These are phyloP conservation scores for Apostichopus japonicus DNA, from an alignment of 35 echinoderm and acorn worm genomes.

Conservation along the genomic window DNA sequence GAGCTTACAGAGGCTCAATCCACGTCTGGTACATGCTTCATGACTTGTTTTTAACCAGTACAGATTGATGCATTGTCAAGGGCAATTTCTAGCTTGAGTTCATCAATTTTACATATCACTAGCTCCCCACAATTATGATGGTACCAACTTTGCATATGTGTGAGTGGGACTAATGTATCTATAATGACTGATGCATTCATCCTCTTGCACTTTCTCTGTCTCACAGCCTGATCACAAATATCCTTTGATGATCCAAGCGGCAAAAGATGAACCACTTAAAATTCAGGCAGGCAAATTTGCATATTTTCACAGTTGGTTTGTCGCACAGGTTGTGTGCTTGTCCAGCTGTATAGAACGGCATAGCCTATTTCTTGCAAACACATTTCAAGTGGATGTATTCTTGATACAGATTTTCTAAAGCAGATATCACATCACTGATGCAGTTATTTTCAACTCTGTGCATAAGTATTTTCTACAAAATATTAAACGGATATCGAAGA, in stretches of 20 bases:
- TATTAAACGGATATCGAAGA: no score
- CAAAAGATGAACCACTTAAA: constrained; percentile 5
- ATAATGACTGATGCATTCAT: background rate
- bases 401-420: no score
- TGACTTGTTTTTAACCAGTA: constrained; percentile 40
- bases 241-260: background rate
- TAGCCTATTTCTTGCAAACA: background rate
- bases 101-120: constrained; percentile 36
- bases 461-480: no score
- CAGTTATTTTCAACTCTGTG: no score
- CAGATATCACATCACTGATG: no score
- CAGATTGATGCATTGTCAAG: constrained; percentile 43
- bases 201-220: background rate
- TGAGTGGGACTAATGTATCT: background rate
- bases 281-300: background rate
- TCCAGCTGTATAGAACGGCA: background rate
- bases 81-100: constrained; percentile 39
- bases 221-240: background rate
- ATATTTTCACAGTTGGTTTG: background rate
- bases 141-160: background rate
- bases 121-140: background rate
- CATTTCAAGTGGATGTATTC: no score
- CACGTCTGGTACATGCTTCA: background rate
- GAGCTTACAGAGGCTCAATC: background rate
- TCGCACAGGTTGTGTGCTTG: background rate